Conservation (phyloP, 2,888 invertebrate genomes). For the Lordiphosa andalusiaca region DNA sequence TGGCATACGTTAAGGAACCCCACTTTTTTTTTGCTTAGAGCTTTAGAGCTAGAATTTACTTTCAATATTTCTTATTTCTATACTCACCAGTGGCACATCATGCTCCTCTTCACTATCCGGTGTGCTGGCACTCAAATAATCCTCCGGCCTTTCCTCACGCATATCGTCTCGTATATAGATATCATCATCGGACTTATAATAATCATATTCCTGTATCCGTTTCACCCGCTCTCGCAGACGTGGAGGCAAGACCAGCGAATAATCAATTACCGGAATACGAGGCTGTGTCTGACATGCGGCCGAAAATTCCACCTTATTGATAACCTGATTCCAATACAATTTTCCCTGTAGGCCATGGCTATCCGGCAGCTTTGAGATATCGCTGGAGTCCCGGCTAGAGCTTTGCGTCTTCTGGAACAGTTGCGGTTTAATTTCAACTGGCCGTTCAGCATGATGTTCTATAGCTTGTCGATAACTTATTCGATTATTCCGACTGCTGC, state of each 20-base stretch:
- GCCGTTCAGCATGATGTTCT: neutral
- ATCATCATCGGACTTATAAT: constrained; percentile 65
- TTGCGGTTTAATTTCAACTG: constrained; percentile 16
- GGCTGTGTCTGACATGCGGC: constrained; percentile 50
- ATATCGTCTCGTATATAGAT: constrained; percentile 68
- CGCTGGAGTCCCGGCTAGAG: constrained; percentile 40
- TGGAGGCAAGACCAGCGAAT: constrained; percentile 73
- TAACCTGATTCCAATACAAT: constrained; percentile 72
- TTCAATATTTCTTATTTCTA: neutral
- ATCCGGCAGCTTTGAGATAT: constrained; percentile 33
- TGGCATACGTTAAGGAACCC: too few relatives aligned
- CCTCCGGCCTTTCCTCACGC: constrained; percentile 38
- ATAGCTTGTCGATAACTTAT: neutral
- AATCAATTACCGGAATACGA: constrained; percentile 63
- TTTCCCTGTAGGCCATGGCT: constrained; percentile 42
- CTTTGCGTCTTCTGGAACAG: constrained; percentile 19
- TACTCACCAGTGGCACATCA: constrained; percentile 32
- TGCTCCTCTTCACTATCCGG: constrained; percentile 40
- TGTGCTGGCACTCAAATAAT: constrained; percentile 43
- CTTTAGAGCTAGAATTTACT: too few relatives aligned
- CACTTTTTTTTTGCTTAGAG: too few relatives aligned
- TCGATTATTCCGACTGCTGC: neutral
- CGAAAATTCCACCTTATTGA: constrained; percentile 69
- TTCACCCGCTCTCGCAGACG: constrained; percentile 69
- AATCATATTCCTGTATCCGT: constrained; percentile 73